Percentiles rank a stretch among this genome's conserved stretches.
phyloP scores from a whole-genome alignment of 2,888 invertebrate species.

The Syritta pipiens region DNA sequence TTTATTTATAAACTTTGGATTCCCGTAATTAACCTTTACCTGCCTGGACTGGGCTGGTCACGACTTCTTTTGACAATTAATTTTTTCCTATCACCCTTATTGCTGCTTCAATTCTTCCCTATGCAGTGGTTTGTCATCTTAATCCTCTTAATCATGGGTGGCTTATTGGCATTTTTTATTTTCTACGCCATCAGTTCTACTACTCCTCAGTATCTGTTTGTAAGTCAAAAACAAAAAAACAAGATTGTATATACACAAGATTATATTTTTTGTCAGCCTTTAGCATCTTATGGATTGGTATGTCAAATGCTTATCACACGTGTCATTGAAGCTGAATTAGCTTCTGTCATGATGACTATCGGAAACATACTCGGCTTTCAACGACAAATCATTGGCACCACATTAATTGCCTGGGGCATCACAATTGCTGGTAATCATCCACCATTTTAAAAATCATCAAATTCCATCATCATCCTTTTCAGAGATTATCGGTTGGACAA shows the following conservation, averaged over 20 bases:
- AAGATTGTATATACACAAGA: background rate
- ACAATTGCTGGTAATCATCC: constrained; percentile 28
- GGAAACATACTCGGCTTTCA: constrained; percentile 40
- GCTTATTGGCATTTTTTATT: constrained; percentile 15
- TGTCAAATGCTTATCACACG: constrained; percentile 18
- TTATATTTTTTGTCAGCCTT: background rate
- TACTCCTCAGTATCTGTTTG: constrained; percentile 12
- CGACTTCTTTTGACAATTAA: constrained; percentile 31
- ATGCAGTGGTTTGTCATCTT: too few relatives aligned
- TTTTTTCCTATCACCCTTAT: constrained; percentile 25
- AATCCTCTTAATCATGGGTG: too few relatives aligned
- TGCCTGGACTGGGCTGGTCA: constrained; percentile 51
- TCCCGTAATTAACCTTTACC: constrained; percentile 36
- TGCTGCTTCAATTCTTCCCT: too few relatives aligned
- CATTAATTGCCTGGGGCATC: constrained; percentile 35
- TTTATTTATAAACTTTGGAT: constrained; percentile 23
- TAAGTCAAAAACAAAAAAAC: background rate
- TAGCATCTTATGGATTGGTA: constrained; percentile 24
- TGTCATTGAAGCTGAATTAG: constrained; percentile 16
- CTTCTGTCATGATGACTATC: constrained; percentile 8
- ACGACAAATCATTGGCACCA: constrained; percentile 36
- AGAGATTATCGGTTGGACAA: constrained; percentile 34
- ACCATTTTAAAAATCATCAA: background rate
- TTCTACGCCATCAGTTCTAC: constrained; percentile 3
- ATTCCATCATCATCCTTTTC: background rate